Percentiles rank a stretch among this genome's conserved stretches.
These are phyloP conservation scores for Embiotoca jacksoni DNA, from an alignment of 2,113 vertebrate genomes.

Conservation along the genomic window DNA sequence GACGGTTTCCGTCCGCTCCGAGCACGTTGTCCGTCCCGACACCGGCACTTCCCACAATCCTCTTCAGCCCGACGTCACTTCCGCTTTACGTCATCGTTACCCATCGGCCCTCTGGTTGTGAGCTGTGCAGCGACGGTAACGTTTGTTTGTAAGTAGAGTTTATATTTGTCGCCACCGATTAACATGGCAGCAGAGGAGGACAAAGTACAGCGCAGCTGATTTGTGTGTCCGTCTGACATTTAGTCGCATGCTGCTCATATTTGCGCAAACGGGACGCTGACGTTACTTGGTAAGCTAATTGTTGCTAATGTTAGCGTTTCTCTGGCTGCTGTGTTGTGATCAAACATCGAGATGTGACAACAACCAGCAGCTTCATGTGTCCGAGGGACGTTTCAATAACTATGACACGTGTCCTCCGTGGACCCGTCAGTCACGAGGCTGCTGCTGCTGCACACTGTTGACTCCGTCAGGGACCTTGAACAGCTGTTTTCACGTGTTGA, in stretches of 20 bases:
- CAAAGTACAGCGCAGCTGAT: rapidly evolving
- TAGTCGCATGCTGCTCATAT: rapidly evolving
- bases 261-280: rapidly evolving
- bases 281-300: not conserved
- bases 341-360: not conserved
- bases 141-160: constrained; percentile 26
- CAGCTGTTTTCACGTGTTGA: too few species aligned
- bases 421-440: too few species aligned
- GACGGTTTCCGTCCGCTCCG: too few species aligned
- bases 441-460: too few species aligned
- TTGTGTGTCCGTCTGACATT: not conserved
- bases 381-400: too few species aligned
- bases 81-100: not conserved
- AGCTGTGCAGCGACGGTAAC: not conserved
- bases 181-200: not conserved
- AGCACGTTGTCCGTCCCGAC: constrained; percentile 9
- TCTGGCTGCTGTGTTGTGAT: not conserved
- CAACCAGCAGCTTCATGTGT: not conserved
- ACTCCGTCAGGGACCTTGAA: too few species aligned
- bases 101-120: not conserved
- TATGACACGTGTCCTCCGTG: too few species aligned
- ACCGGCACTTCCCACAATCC: constrained; percentile 37
- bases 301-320: constrained; percentile 33
- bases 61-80: constrained; percentile 14
- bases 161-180: rapidly evolving